Evolutionary conservation across 2,113 vertebrate genomes (phyloP), one percentile per base, ranked within the genome.

Genomic region (Todiramphus saurophagus): DNA sequence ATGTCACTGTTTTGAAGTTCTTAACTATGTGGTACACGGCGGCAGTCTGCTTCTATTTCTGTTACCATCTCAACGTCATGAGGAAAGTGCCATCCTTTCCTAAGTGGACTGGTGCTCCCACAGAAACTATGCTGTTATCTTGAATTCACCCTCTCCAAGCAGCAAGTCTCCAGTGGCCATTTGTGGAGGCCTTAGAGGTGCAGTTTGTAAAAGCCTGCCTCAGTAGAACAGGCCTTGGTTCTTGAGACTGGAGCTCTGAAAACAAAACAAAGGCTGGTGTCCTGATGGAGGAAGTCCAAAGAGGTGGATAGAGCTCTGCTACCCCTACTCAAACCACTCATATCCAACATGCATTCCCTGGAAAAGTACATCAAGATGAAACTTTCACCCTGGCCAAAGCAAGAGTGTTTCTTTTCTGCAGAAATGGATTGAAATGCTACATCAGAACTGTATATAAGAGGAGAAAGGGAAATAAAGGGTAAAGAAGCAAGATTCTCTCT

Each of bases 31-130:
- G 58, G 25, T 55, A 62, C 43, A 39, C 28, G 72, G 41, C 81
- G 56, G 20, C 85, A 93, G 74, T 8, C 77, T 76, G 35, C 31
- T 92, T 87, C 92, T 94, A 93, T 94, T 96, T 92, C 89, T 95
- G 74, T 66, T 87, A 60, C 41, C 5, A 2, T 58, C 39, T 58
- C 7, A 1, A 62, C 4, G 0, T 66, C 3, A 2, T 18, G 19
- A 15, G 33, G 74, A 90, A 78, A 73, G 48, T 0, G 0, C 25
- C 6, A 4, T 87, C 77, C 69, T 87, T 94, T 81, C 53, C 53
- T 44, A 82, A 90, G 69, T 50, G 35, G 60, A 91, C 25, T 68
- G 62, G 87, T 31, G 21, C 73, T 93, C 50, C 62, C 66, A 76
- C 2, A 5, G 83, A 93, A 96, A 75, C 66, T 87, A 68, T 62